A percentile compares a stretch with the other conserved stretches of the same genome.
Evolutionary conservation across 2,113 vertebrate species (phyloP).

Genomic region (Sorex fumeus): DNA sequence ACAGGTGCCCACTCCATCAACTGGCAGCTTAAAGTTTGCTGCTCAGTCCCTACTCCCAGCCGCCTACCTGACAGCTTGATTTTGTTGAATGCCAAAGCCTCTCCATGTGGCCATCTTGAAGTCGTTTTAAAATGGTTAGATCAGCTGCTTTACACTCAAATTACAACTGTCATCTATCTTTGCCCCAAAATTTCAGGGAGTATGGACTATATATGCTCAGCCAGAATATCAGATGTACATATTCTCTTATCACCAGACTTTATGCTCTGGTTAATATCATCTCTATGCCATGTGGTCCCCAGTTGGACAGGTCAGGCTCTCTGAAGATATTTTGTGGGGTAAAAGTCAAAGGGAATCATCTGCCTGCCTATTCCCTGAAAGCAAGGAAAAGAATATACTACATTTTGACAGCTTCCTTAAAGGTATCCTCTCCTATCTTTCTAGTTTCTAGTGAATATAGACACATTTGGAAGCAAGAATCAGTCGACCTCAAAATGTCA

Average conservation of each 20-base stretch:
- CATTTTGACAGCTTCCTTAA: not conserved
- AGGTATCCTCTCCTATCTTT: constrained; percentile 16
- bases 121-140: not conserved
- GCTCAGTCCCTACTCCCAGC: no score
- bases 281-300: not conserved
- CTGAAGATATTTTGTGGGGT: not conserved
- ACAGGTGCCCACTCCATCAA: not conserved
- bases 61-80: not conserved
- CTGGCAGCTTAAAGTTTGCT: not conserved
- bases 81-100: not conserved
- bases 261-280: not conserved
- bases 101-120: not conserved
- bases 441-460: not conserved
- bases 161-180: not conserved
- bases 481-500: constrained; percentile 16
- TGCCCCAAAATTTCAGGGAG: not conserved
- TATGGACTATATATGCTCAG: not conserved
- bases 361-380: not conserved
- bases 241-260: not conserved
- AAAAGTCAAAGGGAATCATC: not conserved
- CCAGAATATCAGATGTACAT: not conserved
- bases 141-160: not conserved
- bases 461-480: not conserved
- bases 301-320: not conserved
- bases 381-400: not conserved